Evolutionary conservation across 2,888 invertebrate genomes (phyloP).

Genomic region (Hypsopygia costalis): DNA sequence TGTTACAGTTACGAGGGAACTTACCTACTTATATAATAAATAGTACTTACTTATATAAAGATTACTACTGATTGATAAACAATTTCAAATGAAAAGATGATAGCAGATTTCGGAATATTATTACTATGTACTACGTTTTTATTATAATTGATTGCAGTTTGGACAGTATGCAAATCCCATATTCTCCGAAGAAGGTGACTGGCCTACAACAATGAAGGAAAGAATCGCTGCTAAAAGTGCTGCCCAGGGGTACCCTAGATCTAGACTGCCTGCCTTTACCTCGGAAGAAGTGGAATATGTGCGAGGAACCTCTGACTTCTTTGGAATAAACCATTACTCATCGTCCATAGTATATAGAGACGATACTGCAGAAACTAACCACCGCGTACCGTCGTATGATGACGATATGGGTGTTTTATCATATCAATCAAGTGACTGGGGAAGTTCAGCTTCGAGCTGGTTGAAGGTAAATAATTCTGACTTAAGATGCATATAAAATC

Average conservation of each 20-base stretch:
- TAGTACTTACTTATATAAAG: no score
- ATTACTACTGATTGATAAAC: no score
- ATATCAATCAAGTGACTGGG: conserved; percentile 29
- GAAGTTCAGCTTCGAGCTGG: conserved; percentile 20
- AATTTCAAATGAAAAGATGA: no score
- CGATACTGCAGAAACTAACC: conserved; percentile 19
- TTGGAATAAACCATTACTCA: conserved; percentile 83
- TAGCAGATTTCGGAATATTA: no score
- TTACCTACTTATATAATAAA: no score
- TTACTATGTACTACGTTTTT: no score
- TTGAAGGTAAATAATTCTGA: conserved; percentile 20
- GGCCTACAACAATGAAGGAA: conserved; percentile 80
- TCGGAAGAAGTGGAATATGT: conserved; percentile 48
- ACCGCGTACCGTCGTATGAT: conserved; percentile 23
- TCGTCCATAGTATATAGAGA: conserved; percentile 36
- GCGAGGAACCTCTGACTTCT: conserved; percentile 43
- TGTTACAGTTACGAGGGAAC: no score
- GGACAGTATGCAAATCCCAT: conserved; percentile 82
- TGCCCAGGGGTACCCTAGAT: conserved; percentile 54
- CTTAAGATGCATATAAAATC: no score
- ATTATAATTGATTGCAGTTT: conserved; percentile 51
- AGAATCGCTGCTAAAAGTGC: conserved; percentile 74
- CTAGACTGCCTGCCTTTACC: conserved; percentile 64
- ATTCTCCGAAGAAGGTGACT: conserved; percentile 79
- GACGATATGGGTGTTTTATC: conserved; percentile 25